Percentiles rank a stretch among this genome's conserved stretches.
Evolutionary conservation across 2,797 vertebrate genomes (phyloP).

Genomic region (Syncerus caffer): DNA sequence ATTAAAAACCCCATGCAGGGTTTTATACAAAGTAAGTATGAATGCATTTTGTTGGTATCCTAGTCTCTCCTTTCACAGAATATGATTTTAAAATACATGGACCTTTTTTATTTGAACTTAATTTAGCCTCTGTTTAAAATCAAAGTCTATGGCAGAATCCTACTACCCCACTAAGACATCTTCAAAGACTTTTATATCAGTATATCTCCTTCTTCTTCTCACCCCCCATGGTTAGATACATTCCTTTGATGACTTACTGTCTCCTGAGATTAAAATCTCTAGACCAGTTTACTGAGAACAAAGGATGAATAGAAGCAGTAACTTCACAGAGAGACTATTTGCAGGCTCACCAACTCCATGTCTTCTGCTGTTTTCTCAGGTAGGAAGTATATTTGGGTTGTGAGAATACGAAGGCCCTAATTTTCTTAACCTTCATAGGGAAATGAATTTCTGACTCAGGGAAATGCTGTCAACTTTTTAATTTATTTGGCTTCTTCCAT

Average conservation of each 20-base stretch:
- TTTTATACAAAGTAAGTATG: neutral
- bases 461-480: conserved; percentile 54
- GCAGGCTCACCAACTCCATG: neutral
- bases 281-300: conserved; percentile 25
- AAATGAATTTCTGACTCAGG: conserved; percentile 60
- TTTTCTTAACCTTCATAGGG: neutral
- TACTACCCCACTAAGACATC: conserved; percentile 22
- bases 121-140: conserved; percentile 49
- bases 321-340: neutral
- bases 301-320: conserved; percentile 37
- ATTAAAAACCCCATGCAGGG: neutral
- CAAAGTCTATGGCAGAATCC: neutral
- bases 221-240: neutral
- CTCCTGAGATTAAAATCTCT: conserved; percentile 50
- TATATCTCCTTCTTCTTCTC: neutral
- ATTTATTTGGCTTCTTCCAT: conserved; percentile 56
- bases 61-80: neutral
- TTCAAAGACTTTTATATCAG: conserved; percentile 32
- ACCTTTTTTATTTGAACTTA: neutral
- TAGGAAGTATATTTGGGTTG: neutral
- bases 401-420: neutral
- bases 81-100: neutral
- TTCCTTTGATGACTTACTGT: conserved; percentile 55
- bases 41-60: neutral
- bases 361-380: neutral